phyloP scores from a whole-genome alignment of 2,113 vertebrate species.

The Pantherophis guttatus region DNA sequence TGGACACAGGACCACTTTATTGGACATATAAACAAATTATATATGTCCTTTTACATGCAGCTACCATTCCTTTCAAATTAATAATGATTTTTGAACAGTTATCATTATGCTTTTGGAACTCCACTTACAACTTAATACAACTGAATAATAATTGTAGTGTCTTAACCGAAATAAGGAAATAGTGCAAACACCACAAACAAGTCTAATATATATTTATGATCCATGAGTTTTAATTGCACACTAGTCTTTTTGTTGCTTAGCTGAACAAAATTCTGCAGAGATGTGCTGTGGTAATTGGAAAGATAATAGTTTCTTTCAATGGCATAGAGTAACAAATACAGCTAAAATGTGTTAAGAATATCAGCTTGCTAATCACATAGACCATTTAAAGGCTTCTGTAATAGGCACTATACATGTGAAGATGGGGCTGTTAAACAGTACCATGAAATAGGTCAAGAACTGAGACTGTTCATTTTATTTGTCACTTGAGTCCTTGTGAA shows the following conservation, averaged over 20 bases:
- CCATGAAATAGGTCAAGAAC: conserved; percentile 10
- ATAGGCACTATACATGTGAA: conserved; percentile 2
- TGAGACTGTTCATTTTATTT: neutral
- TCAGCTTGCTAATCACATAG: neutral
- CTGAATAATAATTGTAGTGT: neutral
- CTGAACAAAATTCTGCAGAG: conserved; percentile 10
- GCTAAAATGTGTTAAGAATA: conserved; percentile 5
- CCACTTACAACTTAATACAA: conserved; percentile 13
- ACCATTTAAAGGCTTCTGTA: neutral
- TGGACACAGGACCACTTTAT: neutral
- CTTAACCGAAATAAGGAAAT: neutral
- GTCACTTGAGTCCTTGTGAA: neutral
- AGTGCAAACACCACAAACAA: neutral
- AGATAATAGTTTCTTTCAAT: neutral
- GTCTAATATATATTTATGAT: neutral
- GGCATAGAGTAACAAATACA: neutral
- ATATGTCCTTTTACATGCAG: neutral
- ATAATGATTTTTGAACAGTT: neutral
- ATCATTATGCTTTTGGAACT: neutral
- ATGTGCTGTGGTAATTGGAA: conserved; percentile 12
- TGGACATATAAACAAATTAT: neutral
- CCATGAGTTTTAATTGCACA: neutral
- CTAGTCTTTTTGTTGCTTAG: conserved; percentile 32
- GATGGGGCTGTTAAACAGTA: neutral
- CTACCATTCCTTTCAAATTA: neutral